Conservation (phyloP, 1,140 invertebrate genomes). For the Zaprionus inermis region DNA sequence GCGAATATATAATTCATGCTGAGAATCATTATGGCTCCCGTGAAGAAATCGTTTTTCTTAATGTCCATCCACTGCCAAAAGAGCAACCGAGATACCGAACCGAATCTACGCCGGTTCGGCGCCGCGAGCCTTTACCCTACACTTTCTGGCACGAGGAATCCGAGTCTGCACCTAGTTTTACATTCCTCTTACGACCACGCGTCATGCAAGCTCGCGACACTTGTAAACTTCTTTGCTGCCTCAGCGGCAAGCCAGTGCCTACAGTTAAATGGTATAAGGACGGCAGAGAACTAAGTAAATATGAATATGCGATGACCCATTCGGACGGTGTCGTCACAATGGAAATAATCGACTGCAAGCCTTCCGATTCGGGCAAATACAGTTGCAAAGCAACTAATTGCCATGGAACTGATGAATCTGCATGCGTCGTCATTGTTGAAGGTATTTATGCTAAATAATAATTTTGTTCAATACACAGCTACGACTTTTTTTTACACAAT, state of each 20-base stretch:
- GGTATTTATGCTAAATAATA: slow-evolving; percentile 85
- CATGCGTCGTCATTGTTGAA: slow-evolving; percentile 98
- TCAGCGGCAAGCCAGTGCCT: slow-evolving; percentile 96
- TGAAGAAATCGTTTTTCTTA: slow-evolving; percentile 98
- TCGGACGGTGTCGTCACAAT: slow-evolving; percentile 97
- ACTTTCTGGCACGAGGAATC: slow-evolving; percentile 94
- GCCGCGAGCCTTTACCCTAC: slow-evolving; percentile 91
- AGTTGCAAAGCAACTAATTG: slow-evolving; percentile 95
- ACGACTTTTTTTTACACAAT: no score
- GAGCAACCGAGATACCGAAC: slow-evolving; percentile 91
- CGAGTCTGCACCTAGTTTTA: slow-evolving; percentile 96
- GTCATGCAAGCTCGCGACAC: slow-evolving; percentile 98
- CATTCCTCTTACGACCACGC: slow-evolving; percentile 98
- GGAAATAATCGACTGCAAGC: slow-evolving; percentile 97
- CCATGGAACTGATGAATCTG: slow-evolving; percentile 97
- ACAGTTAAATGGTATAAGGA: slow-evolving; percentile 97
- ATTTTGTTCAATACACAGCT: no score
- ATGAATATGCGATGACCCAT: slow-evolving; percentile 94
- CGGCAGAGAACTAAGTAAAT: slow-evolving; percentile 94
- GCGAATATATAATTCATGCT: slow-evolving; percentile 98
- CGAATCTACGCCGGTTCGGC: slow-evolving; percentile 89
- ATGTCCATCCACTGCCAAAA: slow-evolving; percentile 96
- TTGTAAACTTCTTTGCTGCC: slow-evolving; percentile 98
- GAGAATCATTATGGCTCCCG: slow-evolving; percentile 98
- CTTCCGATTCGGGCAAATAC: slow-evolving; percentile 98